These are phyloP conservation scores for Liolophura sinensis DNA, from an alignment of 1,140 invertebrate genomes.

Conservation along the genomic window DNA sequence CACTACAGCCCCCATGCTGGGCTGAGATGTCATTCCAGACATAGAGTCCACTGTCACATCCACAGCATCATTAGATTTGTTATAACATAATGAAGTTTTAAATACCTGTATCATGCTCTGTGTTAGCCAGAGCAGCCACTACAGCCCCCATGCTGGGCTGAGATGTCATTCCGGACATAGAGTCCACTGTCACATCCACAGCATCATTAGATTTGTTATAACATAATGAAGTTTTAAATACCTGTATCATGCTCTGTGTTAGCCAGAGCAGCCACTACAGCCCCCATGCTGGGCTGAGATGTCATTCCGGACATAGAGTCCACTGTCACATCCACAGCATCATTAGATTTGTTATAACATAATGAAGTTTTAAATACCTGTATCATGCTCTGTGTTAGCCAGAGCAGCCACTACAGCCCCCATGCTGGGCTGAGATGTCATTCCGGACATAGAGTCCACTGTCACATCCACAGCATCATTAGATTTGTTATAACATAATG, in stretches of 20 bases:
- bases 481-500: too few relatives aligned
- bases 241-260: conserved; percentile 69
- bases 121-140: conserved; percentile 80
- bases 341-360: too few relatives aligned
- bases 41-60: conserved; percentile 99
- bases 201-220: too few relatives aligned
- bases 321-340: conserved; percentile 98
- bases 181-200: conserved; percentile 98
- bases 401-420: conserved; percentile 92
- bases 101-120: conserved; percentile 69
- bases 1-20: conserved; percentile 97
- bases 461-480: conserved; percentile 99
- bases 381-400: conserved; percentile 67
- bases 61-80: too few relatives aligned
- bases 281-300: conserved; percentile 96
- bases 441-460: conserved; percentile 98
- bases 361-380: too few relatives aligned
- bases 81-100: too few relatives aligned
- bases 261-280: conserved; percentile 85
- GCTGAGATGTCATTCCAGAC: conserved; percentile 96
- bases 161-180: conserved; percentile 98
- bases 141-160: conserved; percentile 98
- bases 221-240: too few relatives aligned
- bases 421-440: conserved; percentile 97
- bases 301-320: conserved; percentile 99